These are phyloP conservation scores for Pseudorhombus dupliciocellatus DNA, from an alignment of 2,113 vertebrate genomes.

Conservation along the genomic window DNA sequence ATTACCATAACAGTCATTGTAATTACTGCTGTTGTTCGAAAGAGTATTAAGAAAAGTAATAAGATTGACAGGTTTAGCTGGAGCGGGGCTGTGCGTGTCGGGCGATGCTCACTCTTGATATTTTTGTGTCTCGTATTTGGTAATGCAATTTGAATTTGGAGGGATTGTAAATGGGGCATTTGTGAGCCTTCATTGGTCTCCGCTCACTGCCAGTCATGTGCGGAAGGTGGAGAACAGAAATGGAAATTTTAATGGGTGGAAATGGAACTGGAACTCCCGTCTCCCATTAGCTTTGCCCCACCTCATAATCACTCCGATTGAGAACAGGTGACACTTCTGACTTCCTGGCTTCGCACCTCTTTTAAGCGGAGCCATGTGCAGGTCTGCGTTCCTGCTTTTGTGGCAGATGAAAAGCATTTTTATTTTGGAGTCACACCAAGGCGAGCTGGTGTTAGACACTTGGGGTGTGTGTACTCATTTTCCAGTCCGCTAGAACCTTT, in stretches of 20 bases:
- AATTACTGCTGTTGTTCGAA: neutral
- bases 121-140: neutral
- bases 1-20: neutral
- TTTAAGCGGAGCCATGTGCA: neutral
- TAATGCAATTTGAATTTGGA: too few relatives aligned
- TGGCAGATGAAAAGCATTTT: neutral
- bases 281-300: neutral
- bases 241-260: neutral
- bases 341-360: neutral
- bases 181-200: neutral
- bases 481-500: too few relatives aligned
- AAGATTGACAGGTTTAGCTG: too few relatives aligned
- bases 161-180: neutral
- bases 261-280: neutral
- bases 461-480: neutral
- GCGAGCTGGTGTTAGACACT: neutral
- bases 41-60: too few relatives aligned
- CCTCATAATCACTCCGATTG: slow-evolving; percentile 1
- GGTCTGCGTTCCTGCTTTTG: neutral
- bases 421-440: neutral
- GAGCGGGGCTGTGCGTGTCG: too few relatives aligned
- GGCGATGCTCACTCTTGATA: too few relatives aligned
- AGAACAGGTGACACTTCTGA: neutral
- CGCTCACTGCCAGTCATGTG: neutral
- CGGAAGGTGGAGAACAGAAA: neutral